Percentiles rank a stretch among this genome's conserved stretches.
phyloP scores from a whole-genome alignment of 1,140 invertebrate species.

The Brachionus calyciflorus region DNA sequence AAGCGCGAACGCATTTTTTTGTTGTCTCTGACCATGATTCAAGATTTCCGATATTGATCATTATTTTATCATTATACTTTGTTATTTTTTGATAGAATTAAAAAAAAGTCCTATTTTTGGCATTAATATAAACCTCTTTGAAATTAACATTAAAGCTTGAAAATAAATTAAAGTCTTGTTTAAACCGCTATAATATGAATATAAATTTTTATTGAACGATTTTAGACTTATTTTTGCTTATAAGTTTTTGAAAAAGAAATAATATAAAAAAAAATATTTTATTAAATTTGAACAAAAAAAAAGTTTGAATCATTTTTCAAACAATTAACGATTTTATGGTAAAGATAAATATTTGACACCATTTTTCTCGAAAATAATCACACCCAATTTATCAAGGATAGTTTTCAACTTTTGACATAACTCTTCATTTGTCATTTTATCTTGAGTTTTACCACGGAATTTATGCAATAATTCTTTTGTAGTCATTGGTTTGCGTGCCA shows the following conservation, averaged over 20 bases:
- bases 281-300: background rate
- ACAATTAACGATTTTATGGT: background rate
- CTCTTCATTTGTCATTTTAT: slow-evolving; percentile 28
- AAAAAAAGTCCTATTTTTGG: too few relatives aligned
- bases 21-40: too few relatives aligned
- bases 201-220: too few relatives aligned
- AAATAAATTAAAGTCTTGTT: too few relatives aligned
- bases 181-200: too few relatives aligned
- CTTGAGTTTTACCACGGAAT: slow-evolving; percentile 63
- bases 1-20: too few relatives aligned
- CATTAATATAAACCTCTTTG: too few relatives aligned
- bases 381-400: slow-evolving; percentile 36
- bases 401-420: slow-evolving; percentile 32
- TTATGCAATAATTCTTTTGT: slow-evolving; percentile 88
- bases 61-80: too few relatives aligned
- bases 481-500: slow-evolving; percentile 91
- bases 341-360: slow-evolving; percentile 45
- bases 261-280: background rate
- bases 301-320: background rate
- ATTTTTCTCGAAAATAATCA: slow-evolving; percentile 33
- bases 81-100: too few relatives aligned
- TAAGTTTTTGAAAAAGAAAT: background rate
- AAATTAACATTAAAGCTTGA: too few relatives aligned
- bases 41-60: too few relatives aligned
- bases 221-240: too few relatives aligned